phyloP scores from a whole-genome alignment of 2,888 invertebrate species.

The Apamea crenata region DNA sequence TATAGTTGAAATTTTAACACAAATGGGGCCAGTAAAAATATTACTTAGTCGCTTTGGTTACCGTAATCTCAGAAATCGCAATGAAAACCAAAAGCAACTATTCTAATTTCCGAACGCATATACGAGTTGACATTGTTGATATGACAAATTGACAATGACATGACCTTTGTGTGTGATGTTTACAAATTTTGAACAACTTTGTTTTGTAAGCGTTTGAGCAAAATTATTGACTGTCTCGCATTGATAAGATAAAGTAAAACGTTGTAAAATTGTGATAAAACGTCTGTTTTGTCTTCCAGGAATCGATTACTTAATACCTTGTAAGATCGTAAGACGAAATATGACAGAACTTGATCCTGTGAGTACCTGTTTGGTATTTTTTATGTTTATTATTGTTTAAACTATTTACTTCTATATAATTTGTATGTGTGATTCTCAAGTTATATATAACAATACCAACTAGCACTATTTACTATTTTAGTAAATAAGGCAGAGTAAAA shows the following conservation, averaged over 20 bases:
- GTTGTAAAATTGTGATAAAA: conserved; percentile 14
- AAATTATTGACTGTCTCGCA: neutral
- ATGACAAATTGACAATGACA: conserved; percentile 7
- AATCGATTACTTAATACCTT: neutral
- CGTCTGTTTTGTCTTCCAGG: conserved; percentile 11
- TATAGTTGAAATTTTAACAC: no score
- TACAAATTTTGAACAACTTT: conserved; percentile 5
- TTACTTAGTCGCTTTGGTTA: neutral
- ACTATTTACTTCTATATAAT: no score
- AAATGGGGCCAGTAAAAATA: neutral
- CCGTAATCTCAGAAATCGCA: neutral
- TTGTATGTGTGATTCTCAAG: no score
- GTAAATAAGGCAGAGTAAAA: neutral
- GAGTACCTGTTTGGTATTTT: conserved; percentile 54
- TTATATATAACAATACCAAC: no score
- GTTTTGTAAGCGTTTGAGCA: neutral
- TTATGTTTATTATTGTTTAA: no score
- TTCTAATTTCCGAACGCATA: conserved; percentile 1
- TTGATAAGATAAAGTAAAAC: conserved; percentile 44
- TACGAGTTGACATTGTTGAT: no score
- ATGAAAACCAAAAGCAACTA: neutral
- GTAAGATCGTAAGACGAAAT: conserved; percentile 25
- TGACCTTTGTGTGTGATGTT: conserved; percentile 5
- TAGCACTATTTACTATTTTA: no score
- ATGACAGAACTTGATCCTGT: conserved; percentile 73